Conservation (phyloP, 2,888 invertebrate genomes). For the Ischnus inquisitorius region DNA sequence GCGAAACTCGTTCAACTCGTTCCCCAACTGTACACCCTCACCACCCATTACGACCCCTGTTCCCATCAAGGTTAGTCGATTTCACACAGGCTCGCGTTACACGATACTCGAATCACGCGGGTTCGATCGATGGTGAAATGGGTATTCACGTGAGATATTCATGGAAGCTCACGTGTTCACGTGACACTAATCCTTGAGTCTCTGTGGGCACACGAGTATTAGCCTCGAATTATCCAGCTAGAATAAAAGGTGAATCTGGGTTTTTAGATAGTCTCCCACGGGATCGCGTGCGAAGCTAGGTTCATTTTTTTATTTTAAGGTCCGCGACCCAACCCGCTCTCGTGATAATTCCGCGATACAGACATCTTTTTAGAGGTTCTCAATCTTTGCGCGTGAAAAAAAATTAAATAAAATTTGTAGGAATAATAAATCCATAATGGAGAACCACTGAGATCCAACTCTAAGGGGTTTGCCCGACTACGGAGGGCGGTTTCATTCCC, state of each 20-base stretch:
- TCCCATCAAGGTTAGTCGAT: conserved; percentile 27
- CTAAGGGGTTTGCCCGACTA: conserved; percentile 47
- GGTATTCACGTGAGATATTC: conserved; percentile 10
- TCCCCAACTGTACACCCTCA: neutral
- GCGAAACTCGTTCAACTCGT: conserved; percentile 29
- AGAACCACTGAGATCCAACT: conserved; percentile 60
- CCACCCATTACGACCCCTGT: neutral
- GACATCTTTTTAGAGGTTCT: conserved; percentile 11
- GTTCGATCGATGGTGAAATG: conserved; percentile 12
- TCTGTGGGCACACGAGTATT: neutral
- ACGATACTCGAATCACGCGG: conserved; percentile 1
- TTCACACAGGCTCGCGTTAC: neutral
- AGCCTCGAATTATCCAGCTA: conserved; percentile 34
- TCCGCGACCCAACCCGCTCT: conserved; percentile 1
- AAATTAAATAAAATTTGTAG: neutral
- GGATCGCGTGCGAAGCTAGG: conserved; percentile 16
- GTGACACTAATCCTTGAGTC: conserved; percentile 25
- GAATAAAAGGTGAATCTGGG: conserved; percentile 31
- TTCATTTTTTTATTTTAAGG: conserved; percentile 28
- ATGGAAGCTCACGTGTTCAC: conserved; percentile 4
- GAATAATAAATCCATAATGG: conserved; percentile 19
- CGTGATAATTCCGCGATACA: neutral
- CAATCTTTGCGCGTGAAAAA: neutral
- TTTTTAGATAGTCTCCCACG: conserved; percentile 41
- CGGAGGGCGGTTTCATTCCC: conserved; percentile 64